Conservation (phyloP, 2,888 invertebrate species). For the Papilio gigon region DNA sequence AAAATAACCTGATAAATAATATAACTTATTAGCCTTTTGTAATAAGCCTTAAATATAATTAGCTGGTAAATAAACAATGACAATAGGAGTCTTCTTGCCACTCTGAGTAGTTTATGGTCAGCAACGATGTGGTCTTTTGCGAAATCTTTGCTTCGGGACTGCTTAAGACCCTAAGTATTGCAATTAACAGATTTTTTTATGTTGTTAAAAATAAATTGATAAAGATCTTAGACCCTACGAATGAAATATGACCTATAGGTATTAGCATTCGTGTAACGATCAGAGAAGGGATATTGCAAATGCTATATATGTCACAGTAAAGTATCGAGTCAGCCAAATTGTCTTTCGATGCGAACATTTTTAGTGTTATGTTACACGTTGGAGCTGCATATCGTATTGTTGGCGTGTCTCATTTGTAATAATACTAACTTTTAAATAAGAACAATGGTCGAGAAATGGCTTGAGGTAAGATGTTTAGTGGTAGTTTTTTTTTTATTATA, state of each 20-base stretch:
- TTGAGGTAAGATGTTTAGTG: neutral
- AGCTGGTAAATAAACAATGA: neutral
- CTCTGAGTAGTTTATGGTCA: too few species aligned
- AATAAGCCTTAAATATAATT: neutral
- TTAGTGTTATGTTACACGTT: neutral
- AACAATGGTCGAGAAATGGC: neutral
- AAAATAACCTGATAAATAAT: slow-evolving; percentile 63
- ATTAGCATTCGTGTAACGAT: neutral
- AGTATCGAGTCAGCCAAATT: slow-evolving; percentile 7
- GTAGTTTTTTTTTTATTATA: too few species aligned
- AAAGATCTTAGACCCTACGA: neutral
- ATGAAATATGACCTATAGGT: neutral
- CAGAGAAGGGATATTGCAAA: neutral
- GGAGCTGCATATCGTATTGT: neutral
- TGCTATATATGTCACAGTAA: neutral
- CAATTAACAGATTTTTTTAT: neutral
- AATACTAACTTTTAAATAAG: neutral
- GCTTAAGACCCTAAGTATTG: neutral
- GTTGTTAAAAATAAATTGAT: neutral
- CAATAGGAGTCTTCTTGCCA: neutral
- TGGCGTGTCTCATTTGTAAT: neutral
- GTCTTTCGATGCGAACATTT: neutral
- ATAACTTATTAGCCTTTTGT: neutral
- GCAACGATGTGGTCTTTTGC: too few species aligned
- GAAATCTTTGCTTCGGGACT: too few species aligned